Evolutionary conservation across 2,888 invertebrate genomes (phyloP).

Genomic region (Eledona agricola): DNA sequence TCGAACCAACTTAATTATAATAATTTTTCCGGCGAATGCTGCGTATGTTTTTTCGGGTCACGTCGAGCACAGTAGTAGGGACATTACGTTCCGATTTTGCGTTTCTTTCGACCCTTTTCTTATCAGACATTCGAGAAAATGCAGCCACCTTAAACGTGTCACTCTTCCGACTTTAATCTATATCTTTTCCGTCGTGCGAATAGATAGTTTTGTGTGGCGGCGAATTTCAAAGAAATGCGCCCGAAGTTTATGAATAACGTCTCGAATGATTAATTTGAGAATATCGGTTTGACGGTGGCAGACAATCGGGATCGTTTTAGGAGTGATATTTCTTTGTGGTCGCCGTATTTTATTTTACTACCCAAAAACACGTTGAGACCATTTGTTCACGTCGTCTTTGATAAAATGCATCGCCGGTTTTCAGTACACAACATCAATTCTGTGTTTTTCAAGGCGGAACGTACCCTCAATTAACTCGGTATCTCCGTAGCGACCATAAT

Average conservation of each 20-base stretch:
- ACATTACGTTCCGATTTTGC: too few relatives aligned
- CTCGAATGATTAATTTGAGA: conserved; percentile 17
- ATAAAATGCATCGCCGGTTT: conserved; percentile 10
- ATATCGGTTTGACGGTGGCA: conserved; percentile 7
- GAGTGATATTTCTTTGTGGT: conserved; percentile 10
- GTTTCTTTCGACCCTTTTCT: too few relatives aligned
- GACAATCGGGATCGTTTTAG: conserved; percentile 8
- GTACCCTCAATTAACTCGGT: neutral
- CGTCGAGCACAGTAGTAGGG: neutral
- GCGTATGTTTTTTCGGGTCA: neutral
- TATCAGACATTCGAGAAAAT: neutral
- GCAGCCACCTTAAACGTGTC: conserved; percentile 1
- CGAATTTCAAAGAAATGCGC: conserved; percentile 18
- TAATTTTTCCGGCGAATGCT: conserved; percentile 6
- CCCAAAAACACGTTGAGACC: conserved; percentile 12
- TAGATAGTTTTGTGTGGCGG: neutral
- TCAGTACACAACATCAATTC: neutral
- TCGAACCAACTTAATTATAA: conserved; percentile 9
- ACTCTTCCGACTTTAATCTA: neutral
- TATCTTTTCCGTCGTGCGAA: neutral
- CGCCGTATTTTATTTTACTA: conserved; percentile 20
- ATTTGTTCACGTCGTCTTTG: conserved; percentile 27
- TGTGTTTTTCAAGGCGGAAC: neutral
- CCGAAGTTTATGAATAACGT: conserved; percentile 29
- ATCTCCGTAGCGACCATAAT: neutral